Evolutionary conservation across 2,113 vertebrate species (phyloP).

Genomic region (Misgurnus mizolepis): DNA sequence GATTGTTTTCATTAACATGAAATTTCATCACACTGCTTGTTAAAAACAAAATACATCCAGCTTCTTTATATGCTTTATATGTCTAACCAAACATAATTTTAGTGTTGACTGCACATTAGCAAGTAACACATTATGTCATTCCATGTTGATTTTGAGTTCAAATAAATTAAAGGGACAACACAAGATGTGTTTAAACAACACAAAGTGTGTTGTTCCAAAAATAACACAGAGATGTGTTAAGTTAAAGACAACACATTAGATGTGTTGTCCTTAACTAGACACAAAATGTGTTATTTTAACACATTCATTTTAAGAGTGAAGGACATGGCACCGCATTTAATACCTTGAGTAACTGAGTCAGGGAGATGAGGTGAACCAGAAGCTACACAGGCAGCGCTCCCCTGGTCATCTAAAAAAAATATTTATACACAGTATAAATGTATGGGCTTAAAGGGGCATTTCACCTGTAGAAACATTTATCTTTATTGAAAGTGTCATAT

Average conservation of each 20-base stretch:
- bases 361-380: slow-evolving; percentile 25
- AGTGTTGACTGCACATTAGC: slow-evolving; percentile 1
- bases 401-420: background rate
- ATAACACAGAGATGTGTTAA: too few species aligned
- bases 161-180: too few species aligned
- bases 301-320: too few species aligned
- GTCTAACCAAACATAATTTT: slow-evolving; percentile 5
- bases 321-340: slow-evolving; percentile 5
- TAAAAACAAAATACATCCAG: slow-evolving; percentile 15
- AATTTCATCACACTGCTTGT: slow-evolving; percentile 5
- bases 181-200: too few species aligned
- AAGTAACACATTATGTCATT: background rate
- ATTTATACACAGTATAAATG: background rate
- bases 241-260: too few species aligned
- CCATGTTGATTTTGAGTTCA: too few species aligned
- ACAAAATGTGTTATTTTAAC: too few species aligned
- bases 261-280: too few species aligned
- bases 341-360: slow-evolving; percentile 24
- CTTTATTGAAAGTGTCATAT: too few species aligned
- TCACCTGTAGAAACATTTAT: too few species aligned
- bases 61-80: slow-evolving; percentile 8
- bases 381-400: background rate
- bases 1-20: slow-evolving; percentile 3
- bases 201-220: too few species aligned
- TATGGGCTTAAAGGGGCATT: background rate